Conservation (phyloP, 2,113 vertebrate genomes). For the Mirounga angustirostris region DNA sequence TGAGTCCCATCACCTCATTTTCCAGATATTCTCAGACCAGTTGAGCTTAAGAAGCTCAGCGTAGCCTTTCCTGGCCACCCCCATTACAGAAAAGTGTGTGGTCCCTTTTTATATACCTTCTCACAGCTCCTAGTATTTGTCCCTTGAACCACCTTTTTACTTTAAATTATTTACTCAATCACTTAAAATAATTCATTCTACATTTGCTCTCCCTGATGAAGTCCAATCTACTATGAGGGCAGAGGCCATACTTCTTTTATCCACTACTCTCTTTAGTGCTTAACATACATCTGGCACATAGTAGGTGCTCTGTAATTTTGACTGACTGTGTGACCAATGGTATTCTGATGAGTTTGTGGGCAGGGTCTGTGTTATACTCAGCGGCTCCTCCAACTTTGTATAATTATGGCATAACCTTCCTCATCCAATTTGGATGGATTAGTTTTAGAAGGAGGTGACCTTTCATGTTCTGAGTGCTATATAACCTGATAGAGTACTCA, state of each 20-base stretch:
- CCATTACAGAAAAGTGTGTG: not conserved
- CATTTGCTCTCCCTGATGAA: not conserved
- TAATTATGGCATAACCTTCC: not conserved
- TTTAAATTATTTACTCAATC: slow-evolving; percentile 56
- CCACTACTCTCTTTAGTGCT: not conserved
- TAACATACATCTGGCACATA: not conserved
- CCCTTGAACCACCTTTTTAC: not conserved
- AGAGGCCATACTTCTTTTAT: not conserved
- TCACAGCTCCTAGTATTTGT: not conserved
- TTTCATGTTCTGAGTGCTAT: not conserved
- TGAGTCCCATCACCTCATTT: not conserved
- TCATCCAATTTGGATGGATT: not conserved
- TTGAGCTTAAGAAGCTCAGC: not conserved
- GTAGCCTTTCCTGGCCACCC: not conserved
- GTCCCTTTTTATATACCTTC: not conserved
- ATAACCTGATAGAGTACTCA: not conserved
- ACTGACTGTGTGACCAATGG: not conserved
- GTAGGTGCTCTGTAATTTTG: not conserved
- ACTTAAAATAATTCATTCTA: slow-evolving; percentile 49
- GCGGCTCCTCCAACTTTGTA: not conserved
- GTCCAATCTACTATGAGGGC: not conserved
- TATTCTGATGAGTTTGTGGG: not conserved
- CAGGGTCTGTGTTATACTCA: not conserved
- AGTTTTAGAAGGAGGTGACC: not conserved
- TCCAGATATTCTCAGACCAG: not conserved